These are phyloP conservation scores for Diorhabda carinulata DNA, from an alignment of 1,140 invertebrate genomes.

Conservation along the genomic window DNA sequence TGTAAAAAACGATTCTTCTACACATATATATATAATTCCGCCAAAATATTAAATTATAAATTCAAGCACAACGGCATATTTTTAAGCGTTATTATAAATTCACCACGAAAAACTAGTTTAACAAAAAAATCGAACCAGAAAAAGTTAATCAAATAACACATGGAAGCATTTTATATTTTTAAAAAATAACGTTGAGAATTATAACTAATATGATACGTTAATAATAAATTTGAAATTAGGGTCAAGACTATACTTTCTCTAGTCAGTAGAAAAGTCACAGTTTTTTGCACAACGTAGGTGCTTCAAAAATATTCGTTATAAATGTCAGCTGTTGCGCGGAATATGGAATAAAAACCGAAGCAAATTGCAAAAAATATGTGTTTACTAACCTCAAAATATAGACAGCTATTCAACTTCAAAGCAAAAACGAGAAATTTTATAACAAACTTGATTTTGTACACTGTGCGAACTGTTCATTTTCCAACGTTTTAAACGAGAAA, in stretches of 20 bases:
- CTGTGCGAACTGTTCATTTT: conserved; percentile 17
- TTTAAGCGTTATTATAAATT: too few species aligned
- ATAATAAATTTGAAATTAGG: not conserved
- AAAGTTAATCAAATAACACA: too few species aligned
- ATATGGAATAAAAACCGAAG: not conserved
- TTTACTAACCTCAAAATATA: conserved; percentile 3
- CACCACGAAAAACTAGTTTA: too few species aligned
- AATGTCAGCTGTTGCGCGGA: not conserved
- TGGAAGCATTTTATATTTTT: too few species aligned
- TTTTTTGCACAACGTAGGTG: not conserved
- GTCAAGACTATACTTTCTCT: not conserved
- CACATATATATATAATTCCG: too few species aligned
- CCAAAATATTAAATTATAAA: too few species aligned
- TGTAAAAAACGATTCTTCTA: too few species aligned
- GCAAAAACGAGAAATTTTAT: conserved; percentile 14
- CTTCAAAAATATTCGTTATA: not conserved
- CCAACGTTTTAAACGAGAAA: conserved; percentile 16
- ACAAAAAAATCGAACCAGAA: too few species aligned
- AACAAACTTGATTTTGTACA: conserved; percentile 12
- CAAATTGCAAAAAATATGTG: not conserved
- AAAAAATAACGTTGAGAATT: too few species aligned
- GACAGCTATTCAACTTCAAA: conserved; percentile 14
- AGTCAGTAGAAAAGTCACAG: not conserved
- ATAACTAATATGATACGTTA: too few species aligned
- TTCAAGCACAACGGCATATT: too few species aligned